Conservation (phyloP, 2,888 invertebrate species). For the Cylloceria caligata region DNA sequence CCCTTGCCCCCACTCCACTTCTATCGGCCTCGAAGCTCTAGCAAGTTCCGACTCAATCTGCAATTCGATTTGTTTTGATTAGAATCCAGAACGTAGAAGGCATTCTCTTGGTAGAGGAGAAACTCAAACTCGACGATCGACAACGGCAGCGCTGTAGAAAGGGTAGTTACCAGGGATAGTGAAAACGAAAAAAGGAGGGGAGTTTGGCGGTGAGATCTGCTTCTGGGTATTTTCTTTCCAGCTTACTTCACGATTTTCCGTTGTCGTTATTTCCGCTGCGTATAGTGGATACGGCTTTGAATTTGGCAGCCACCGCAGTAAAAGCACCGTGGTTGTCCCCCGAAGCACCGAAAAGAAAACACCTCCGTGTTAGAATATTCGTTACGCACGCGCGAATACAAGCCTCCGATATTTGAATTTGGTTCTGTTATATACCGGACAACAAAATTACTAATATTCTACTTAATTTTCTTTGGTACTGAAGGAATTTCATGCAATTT, state of each 20-base stretch:
- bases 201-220: conserved; percentile 27
- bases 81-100: conserved; percentile 65
- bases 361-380: conserved; percentile 30
- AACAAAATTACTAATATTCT: conserved; percentile 20
- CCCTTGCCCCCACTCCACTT: background rate
- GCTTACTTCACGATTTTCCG: conserved; percentile 45
- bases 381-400: conserved; percentile 33
- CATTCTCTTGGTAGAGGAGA: conserved; percentile 28
- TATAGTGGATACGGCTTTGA: conserved; percentile 35
- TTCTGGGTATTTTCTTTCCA: conserved; percentile 54
- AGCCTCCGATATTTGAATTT: conserved; percentile 26
- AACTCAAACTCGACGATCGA: conserved; percentile 53
- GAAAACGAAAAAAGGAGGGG: background rate
- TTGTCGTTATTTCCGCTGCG: conserved; percentile 56
- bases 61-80: conserved; percentile 78
- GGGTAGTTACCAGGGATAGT: conserved; percentile 5
- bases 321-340: background rate
- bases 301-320: conserved; percentile 11
- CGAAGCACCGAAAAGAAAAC: conserved; percentile 11
- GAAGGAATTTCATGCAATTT: background rate
- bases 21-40: conserved; percentile 40
- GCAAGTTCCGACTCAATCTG: conserved; percentile 71
- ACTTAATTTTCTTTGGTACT: background rate
- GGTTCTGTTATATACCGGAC: conserved; percentile 1
- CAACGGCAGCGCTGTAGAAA: conserved; percentile 9